Conservation (phyloP, 1,140 invertebrate genomes). For the Drosophila pseudoananassae region DNA sequence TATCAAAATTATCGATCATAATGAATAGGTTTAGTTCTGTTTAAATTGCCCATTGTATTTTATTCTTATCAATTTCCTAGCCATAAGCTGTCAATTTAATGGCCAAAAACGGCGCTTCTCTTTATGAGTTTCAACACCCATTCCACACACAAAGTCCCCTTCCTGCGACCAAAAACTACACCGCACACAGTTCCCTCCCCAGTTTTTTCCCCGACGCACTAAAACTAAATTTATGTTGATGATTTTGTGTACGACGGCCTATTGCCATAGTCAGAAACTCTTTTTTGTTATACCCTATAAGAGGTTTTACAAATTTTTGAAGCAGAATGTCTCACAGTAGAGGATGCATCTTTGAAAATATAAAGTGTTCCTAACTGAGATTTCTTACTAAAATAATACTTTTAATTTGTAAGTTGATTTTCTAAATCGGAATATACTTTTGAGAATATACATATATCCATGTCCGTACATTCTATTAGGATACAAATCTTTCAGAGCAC, state of each 20-base stretch:
- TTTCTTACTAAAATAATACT: too few species aligned
- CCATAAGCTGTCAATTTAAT: constrained; percentile 82
- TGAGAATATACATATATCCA: too few species aligned
- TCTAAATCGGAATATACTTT: too few species aligned
- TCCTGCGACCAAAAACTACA: not conserved
- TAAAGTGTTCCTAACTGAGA: too few species aligned
- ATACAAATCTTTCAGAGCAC: too few species aligned
- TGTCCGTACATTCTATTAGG: too few species aligned
- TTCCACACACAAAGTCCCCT: constrained; percentile 29
- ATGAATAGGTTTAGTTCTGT: constrained; percentile 33
- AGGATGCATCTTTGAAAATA: not conserved
- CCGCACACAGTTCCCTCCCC: not conserved
- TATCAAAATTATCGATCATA: constrained; percentile 57
- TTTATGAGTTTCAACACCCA: constrained; percentile 78
- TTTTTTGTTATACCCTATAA: not conserved
- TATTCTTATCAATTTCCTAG: constrained; percentile 69
- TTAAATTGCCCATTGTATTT: constrained; percentile 37
- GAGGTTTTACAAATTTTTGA: not conserved
- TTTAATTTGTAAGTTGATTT: too few species aligned
- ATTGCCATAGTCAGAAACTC: constrained; percentile 29
- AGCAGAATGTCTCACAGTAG: not conserved
- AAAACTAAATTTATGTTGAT: constrained; percentile 80
- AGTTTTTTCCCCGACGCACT: constrained; percentile 52
- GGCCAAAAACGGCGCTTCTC: constrained; percentile 70
- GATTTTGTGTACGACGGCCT: constrained; percentile 69